phyloP scores from a whole-genome alignment of 2,888 invertebrate species.

The Bombylius discolor region DNA sequence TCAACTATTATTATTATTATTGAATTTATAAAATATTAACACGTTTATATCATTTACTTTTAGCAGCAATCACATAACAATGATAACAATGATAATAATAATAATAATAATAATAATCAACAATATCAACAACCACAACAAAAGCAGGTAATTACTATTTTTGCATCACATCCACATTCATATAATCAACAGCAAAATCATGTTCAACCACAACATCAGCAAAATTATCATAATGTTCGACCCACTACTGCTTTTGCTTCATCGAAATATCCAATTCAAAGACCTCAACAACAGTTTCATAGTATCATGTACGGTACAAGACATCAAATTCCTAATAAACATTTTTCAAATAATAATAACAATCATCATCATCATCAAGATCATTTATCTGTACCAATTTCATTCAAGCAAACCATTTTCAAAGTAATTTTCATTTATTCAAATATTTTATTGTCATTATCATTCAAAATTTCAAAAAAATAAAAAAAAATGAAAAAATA shows the following conservation, averaged over 20 bases:
- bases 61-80: too few species aligned
- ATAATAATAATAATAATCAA: background rate
- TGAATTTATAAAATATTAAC: too few species aligned
- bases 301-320: slow-evolving; percentile 10
- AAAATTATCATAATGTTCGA: slow-evolving; percentile 11
- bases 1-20: too few species aligned
- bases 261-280: slow-evolving; percentile 4
- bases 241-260: background rate
- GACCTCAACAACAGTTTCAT: slow-evolving; percentile 7
- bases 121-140: slow-evolving; percentile 22
- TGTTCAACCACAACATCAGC: slow-evolving; percentile 11
- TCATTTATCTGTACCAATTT: slow-evolving; percentile 6
- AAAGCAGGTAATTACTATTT: slow-evolving; percentile 25
- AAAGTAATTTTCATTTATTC: background rate
- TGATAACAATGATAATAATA: too few species aligned
- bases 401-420: slow-evolving; percentile 6
- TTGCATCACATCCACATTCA: slow-evolving; percentile 15
- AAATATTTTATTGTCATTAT: background rate
- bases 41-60: too few species aligned
- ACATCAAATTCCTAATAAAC: slow-evolving; percentile 3
- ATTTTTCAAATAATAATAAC: background rate
- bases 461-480: background rate
- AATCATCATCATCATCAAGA: slow-evolving; percentile 1
- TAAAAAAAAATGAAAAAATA: too few species aligned
- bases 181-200: slow-evolving; percentile 8